Conservation (phyloP, 37 sponge, comb jelly and placozoan species). For the Chondrosia reniformis region DNA sequence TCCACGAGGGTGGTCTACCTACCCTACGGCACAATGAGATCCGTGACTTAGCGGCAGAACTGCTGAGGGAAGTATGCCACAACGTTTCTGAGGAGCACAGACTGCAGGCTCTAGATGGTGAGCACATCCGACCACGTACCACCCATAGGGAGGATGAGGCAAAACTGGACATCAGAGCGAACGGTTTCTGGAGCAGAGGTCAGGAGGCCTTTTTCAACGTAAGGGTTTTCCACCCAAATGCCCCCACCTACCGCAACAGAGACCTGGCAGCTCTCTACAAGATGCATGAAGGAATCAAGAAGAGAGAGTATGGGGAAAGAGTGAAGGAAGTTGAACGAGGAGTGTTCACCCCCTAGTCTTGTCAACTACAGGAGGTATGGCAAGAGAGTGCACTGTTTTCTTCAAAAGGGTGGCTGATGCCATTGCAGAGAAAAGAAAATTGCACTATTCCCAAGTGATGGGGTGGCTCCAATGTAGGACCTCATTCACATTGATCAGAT, state of each 20-base stretch:
- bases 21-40: not conserved
- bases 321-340: constrained; percentile 8
- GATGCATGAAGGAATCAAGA: not conserved
- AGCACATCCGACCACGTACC: not conserved
- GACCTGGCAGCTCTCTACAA: not conserved
- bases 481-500: not conserved
- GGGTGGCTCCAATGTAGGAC: constrained; percentile 2
- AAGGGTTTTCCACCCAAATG: not conserved
- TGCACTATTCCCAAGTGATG: not conserved
- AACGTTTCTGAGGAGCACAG: not conserved
- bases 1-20: constrained; percentile 16
- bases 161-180: not conserved
- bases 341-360: not conserved
- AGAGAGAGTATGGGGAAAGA: not conserved
- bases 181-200: constrained; percentile 6
- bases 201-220: constrained; percentile 14
- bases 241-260: not conserved
- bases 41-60: not conserved
- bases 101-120: constrained; percentile 8
- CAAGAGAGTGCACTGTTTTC: not conserved
- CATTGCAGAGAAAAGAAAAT: not conserved
- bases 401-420: not conserved
- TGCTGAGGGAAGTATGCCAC: not conserved
- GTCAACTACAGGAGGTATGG: constrained; percentile 1
- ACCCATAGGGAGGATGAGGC: constrained; percentile 1